Evolutionary conservation across 1,140 invertebrate species (phyloP).

Genomic region (Brachionus manjavacas): DNA sequence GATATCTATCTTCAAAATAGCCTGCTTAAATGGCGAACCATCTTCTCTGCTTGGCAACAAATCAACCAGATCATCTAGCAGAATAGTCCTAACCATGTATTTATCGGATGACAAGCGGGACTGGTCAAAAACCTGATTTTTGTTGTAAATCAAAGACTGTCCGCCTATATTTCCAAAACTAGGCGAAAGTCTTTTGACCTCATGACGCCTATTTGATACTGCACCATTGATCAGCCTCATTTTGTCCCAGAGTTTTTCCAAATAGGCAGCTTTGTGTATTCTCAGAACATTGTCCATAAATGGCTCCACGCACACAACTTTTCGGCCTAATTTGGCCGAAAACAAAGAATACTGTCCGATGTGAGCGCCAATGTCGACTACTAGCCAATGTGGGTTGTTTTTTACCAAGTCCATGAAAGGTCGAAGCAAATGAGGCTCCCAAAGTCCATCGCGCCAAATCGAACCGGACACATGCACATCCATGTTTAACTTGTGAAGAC

Average conservation of each 20-base stretch:
- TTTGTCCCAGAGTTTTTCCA: background rate
- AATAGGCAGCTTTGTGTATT: background rate
- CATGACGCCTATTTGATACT: background rate
- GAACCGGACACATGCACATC: constrained; percentile 34
- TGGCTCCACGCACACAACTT: background rate
- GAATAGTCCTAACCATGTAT: background rate
- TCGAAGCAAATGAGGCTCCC: background rate
- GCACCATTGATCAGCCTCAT: background rate
- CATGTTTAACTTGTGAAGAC: background rate
- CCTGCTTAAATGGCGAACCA: background rate
- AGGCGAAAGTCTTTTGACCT: background rate
- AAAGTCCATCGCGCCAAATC: background rate
- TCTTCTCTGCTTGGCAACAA: background rate
- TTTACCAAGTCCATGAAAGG: background rate
- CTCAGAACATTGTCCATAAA: background rate
- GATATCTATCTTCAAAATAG: constrained; percentile 14
- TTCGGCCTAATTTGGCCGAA: background rate
- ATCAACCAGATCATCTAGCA: constrained; percentile 22
- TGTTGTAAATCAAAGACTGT: background rate
- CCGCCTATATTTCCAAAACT: constrained; percentile 11
- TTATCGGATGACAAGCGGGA: background rate
- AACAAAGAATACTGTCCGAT: constrained; percentile 6
- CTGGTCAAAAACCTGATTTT: background rate
- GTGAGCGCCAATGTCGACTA: background rate
- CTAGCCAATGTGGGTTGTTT: background rate